Conservation (phyloP, 1,140 invertebrate species). For the Gryon sp. region DNA sequence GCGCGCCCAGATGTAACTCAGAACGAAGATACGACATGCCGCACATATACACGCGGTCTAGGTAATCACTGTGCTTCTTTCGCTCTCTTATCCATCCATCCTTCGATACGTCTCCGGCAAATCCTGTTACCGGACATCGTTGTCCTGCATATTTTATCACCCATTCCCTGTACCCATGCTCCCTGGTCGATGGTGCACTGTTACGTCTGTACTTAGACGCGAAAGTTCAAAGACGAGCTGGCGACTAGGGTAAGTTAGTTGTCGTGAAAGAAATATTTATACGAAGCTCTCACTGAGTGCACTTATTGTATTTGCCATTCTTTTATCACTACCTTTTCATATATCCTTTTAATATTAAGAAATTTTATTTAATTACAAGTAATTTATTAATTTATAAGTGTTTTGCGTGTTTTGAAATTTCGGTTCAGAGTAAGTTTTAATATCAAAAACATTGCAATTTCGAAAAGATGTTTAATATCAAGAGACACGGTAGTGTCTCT, state of each 20-base stretch:
- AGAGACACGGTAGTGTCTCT: too few species aligned
- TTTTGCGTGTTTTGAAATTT: too few species aligned
- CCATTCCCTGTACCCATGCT: conserved; percentile 59
- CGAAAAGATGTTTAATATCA: too few species aligned
- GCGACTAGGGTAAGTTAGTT: conserved; percentile 60
- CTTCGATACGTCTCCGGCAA: conserved; percentile 65
- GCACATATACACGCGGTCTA: conserved; percentile 61
- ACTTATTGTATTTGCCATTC: conserved; percentile 56
- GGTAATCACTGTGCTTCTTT: conserved; percentile 72
- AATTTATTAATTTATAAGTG: too few species aligned
- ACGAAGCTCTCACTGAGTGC: conserved; percentile 36
- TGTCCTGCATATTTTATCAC: conserved; percentile 72
- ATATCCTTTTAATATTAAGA: conserved; percentile 9
- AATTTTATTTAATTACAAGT: not conserved
- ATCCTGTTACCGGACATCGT: conserved; percentile 74
- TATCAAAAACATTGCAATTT: too few species aligned
- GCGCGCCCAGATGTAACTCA: conserved; percentile 62
- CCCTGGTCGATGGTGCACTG: conserved; percentile 52
- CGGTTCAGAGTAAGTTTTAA: too few species aligned
- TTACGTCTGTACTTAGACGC: conserved; percentile 62
- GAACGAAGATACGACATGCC: conserved; percentile 56
- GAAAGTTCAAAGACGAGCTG: conserved; percentile 64
- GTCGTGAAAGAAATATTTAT: conserved; percentile 56
- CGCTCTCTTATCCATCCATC: conserved; percentile 63
- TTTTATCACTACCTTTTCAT: conserved; percentile 36